Evolutionary conservation across 2,113 vertebrate species (phyloP), one percentile per base, ranked within the genome.

Genomic region (Plectropomus leopardus): DNA sequence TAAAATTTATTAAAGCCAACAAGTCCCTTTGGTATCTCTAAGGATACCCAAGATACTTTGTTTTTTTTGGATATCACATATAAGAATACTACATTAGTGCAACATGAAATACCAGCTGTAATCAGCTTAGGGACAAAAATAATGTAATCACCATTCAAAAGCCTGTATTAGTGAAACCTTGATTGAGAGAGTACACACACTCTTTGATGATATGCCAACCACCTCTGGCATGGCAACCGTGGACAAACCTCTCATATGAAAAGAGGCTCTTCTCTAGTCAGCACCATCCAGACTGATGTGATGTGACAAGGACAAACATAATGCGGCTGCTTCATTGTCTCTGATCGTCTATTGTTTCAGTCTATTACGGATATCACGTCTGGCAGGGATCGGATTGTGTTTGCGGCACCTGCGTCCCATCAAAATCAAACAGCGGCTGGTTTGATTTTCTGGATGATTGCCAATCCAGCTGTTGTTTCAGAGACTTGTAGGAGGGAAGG

Each of bases 221-320:
- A 45, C 76, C 70, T 42, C 68, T 77, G 83, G 75, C 82, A 67
- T 59, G 30, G 58, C 72, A 59, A 34, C 61, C 50, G 7, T 63
- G 26, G 24, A 74, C 57, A 21, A 63, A 47, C 66, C 17, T 59
- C 58, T 55, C 78, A 47, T 75, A 28, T 53, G 63, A 69, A 71
- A 82, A 65, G 48, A 78, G 69, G 24, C 75, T 81, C 53, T 13
- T 79, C 50, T 47, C 68, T 28, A 36, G 47, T 71, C 86, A 6
- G 57, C 82, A 14, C 65, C 77, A 51, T 26, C 54, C 72, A 30
- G 23, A 36, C 76, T 71, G 82, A 88, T 86, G 78, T 51, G 80
- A 86, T 72, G 73, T 69, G 89, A 89, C 87, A 80, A 86, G 88
- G 80, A 89, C 87, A 85, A 83, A 74, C 80, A 57, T 54, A 82